Evolutionary conservation across 2,888 invertebrate genomes (phyloP).

Genomic region (Philereme vetulata): DNA sequence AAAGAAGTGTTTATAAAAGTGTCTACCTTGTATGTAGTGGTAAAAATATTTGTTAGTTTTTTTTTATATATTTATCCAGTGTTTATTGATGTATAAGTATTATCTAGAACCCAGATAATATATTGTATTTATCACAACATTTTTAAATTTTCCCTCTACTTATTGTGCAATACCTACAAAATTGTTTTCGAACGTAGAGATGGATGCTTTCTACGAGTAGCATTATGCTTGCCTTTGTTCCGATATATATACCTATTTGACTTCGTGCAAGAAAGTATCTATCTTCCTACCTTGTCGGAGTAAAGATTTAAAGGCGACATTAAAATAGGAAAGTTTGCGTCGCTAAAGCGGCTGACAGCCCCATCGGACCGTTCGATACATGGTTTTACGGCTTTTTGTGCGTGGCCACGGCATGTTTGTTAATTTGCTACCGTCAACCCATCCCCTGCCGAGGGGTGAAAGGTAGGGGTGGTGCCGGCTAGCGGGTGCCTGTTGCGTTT

Average conservation of each 20-base stretch:
- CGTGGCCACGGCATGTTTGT: constrained; percentile 57
- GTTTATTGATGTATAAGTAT: too few relatives aligned
- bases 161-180: too few relatives aligned
- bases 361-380: constrained; percentile 42
- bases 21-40: too few relatives aligned
- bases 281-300: not conserved
- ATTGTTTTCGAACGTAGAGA: too few relatives aligned
- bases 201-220: too few relatives aligned
- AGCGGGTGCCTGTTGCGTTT: constrained; percentile 53
- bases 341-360: constrained; percentile 15
- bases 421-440: constrained; percentile 50
- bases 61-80: too few relatives aligned
- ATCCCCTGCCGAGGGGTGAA: constrained; percentile 25
- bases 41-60: too few relatives aligned
- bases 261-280: not conserved
- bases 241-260: not conserved
- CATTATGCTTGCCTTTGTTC: not conserved
- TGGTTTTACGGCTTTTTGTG: constrained; percentile 57
- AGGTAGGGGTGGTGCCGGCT: constrained; percentile 12
- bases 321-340: constrained; percentile 7
- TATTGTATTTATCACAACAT: too few relatives aligned
- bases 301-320: constrained; percentile 3
- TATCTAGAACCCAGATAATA: too few relatives aligned
- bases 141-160: too few relatives aligned
- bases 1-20: too few relatives aligned